These are phyloP conservation scores for Castor canadensis DNA, from an alignment of 2,113 vertebrate species.

Conservation along the genomic window DNA sequence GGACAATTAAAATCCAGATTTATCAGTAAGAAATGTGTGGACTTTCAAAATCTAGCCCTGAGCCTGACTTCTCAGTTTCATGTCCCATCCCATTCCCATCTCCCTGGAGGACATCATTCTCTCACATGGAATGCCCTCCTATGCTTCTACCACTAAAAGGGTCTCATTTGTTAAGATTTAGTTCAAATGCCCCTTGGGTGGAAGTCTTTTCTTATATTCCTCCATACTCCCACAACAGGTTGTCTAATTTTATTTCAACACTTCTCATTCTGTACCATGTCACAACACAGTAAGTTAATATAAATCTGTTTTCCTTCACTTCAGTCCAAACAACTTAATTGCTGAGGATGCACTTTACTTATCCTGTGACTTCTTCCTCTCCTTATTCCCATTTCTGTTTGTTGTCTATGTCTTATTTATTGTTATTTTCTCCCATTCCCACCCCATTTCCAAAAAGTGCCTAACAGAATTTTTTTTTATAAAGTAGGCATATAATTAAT, in stretches of 20 bases:
- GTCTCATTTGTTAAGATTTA: neutral
- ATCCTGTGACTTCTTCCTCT: neutral
- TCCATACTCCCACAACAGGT: neutral
- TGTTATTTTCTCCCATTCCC: neutral
- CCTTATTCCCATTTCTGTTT: neutral
- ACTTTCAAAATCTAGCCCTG: neutral
- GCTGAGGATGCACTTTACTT: neutral
- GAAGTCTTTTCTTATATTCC: neutral
- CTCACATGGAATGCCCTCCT: neutral
- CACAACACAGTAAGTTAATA: neutral
- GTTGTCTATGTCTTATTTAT: neutral
- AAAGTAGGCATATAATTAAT: neutral
- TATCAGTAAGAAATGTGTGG: neutral
- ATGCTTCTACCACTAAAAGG: neutral
- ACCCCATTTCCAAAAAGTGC: neutral
- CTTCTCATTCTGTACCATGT: neutral
- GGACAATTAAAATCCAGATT: constrained; percentile 4
- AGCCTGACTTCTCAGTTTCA: neutral
- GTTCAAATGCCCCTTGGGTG: neutral
- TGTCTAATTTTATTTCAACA: neutral
- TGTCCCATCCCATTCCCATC: neutral
- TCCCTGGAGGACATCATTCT: neutral
- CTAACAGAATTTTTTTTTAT: neutral
- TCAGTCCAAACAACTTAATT: neutral
- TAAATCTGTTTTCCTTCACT: neutral